Base-by-base conservation (phyloP, 2,797 vertebrate species). In the Delichon dasypus region DNA sequence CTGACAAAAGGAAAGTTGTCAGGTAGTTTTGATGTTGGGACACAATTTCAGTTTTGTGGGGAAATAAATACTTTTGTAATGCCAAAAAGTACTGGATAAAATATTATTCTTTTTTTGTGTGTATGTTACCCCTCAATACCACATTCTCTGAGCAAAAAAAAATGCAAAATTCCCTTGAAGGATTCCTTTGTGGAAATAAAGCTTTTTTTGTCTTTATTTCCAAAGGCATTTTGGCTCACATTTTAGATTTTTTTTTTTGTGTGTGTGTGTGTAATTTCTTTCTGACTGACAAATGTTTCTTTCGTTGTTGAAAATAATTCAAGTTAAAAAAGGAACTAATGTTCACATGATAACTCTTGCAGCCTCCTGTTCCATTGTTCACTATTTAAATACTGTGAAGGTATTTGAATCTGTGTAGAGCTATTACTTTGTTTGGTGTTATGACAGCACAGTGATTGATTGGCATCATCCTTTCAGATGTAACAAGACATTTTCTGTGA, bases 261-360 rank as follows among this genome's bases (percentile, higher is more conserved):
- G 10, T 55, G 53, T 58, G 87, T 92, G 94, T 62, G 19, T 51
- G 55, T 26, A 23, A 16, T 90, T 92, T 76, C 72, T 85, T 88
- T 90, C 68, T 94, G 50, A 66, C 62, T 94, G 67, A 96, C 40
- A 92, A 97, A 96, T 94, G 18, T 76, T 79, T 90, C 48, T 77
- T 91, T 92, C 94, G 78, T 72, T 94, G 42, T 45, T 92, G 66
- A 91, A 97, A 97, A 93, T 94, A 93, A 97, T 90, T 93, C 91
- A 95, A 78, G 89, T 86, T 95, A 96, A 94, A 73, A 95, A 95
- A 97, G 62, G 55, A 95, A 50, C 53, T 76, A 36, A 68, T 36
- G n/a, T n/a, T n/a, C n/a, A n/a, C n/a, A n/a, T n/a, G n/a, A n/a
- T n/a, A n/a, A n/a, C n/a, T n/a, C n/a, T n/a, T n/a, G n/a, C n/a